Evolutionary conservation across 92 coral and sea anemone species (phyloP).

Genomic region (Epizoanthus ramosus): DNA sequence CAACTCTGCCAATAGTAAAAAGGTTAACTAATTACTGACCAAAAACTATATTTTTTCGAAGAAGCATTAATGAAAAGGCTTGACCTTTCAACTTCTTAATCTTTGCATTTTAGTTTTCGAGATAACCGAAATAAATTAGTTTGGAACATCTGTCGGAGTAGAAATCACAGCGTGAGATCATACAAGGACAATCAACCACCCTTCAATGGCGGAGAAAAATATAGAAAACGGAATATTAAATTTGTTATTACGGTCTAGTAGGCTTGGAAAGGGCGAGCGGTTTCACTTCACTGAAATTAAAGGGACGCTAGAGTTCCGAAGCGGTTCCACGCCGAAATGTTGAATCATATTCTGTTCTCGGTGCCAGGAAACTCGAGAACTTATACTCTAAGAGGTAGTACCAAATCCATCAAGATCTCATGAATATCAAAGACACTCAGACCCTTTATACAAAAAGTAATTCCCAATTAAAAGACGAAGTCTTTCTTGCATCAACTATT

Average conservation of each 20-base stretch:
- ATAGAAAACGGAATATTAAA: constrained; percentile 24
- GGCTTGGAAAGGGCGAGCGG: constrained; percentile 4
- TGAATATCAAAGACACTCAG: not conserved
- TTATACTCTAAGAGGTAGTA: no score
- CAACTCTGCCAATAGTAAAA: no score
- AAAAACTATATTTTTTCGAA: no score
- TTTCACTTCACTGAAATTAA: constrained; percentile 4
- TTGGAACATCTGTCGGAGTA: constrained; percentile 14
- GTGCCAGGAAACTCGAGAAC: not conserved
- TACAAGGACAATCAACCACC: constrained; percentile 18
- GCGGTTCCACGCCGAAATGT: not conserved
- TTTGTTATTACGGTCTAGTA: not conserved
- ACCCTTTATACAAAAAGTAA: not conserved
- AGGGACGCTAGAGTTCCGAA: not conserved
- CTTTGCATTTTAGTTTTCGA: not conserved
- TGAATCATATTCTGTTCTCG: not conserved
- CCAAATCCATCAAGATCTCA: not conserved
- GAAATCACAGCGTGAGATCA: constrained; percentile 8
- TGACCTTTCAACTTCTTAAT: no score
- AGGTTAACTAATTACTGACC: no score
- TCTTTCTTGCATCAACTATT: not conserved
- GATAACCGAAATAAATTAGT: not conserved
- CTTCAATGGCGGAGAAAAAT: not conserved
- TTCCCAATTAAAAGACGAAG: not conserved
- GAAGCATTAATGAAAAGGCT: no score